Evolutionary conservation across 2,797 vertebrate species (phyloP).

Genomic region (Atherinosoma microstoma): DNA sequence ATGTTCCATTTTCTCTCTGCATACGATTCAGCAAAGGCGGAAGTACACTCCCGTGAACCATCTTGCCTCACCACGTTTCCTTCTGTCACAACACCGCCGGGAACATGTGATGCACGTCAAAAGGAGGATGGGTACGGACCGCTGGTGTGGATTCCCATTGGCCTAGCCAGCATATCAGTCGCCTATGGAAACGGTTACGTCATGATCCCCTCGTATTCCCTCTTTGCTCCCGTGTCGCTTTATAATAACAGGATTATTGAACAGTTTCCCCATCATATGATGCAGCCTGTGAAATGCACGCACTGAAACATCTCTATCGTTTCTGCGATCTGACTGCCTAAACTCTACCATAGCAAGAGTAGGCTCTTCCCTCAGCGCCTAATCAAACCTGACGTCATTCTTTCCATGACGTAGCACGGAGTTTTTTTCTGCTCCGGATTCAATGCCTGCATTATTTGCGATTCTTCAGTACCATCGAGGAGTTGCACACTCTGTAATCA

Average conservation of each 20-base stretch:
- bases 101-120: conserved; percentile 82
- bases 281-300: conserved; percentile 45
- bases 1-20: neutral
- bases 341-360: conserved; percentile 68
- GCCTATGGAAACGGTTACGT: conserved; percentile 86
- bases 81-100: conserved; percentile 76
- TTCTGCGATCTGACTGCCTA: conserved; percentile 46
- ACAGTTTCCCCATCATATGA: conserved; percentile 53
- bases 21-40: conserved; percentile 32
- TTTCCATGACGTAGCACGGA: conserved; percentile 87
- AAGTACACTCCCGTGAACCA: conserved; percentile 22
- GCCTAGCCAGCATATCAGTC: conserved; percentile 80
- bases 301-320: conserved; percentile 33
- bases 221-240: conserved; percentile 58
- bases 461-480: conserved; percentile 48
- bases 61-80: conserved; percentile 34
- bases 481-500: conserved; percentile 29
- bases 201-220: conserved; percentile 71
- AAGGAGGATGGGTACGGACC: conserved; percentile 74
- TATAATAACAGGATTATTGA: conserved; percentile 76
- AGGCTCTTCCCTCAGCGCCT: conserved; percentile 81
- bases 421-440: conserved; percentile 63
- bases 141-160: conserved; percentile 82
- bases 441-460: conserved; percentile 73
- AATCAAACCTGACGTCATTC: conserved; percentile 88